These are phyloP conservation scores for Ascidia mentula DNA, from an alignment of 23 tunicate genomes.

Conservation along the genomic window DNA sequence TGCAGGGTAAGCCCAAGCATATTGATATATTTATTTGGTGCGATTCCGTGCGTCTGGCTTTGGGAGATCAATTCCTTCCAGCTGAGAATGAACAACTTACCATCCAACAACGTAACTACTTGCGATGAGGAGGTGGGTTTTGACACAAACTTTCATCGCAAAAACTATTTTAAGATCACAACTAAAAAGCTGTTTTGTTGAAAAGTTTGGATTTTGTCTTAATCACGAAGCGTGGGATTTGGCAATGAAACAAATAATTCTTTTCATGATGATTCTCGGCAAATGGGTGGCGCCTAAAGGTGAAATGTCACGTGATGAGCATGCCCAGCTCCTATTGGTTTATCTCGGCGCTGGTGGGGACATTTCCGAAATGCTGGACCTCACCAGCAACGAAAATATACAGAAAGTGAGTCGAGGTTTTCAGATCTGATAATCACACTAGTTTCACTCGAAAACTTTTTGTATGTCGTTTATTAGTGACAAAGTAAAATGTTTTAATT, in stretches of 20 bases:
- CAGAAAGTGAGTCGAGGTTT: too few species aligned
- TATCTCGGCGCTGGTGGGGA: constrained; percentile 82
- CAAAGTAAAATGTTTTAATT: too few species aligned
- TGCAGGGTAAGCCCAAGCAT: constrained; percentile 79
- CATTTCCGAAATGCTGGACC: constrained; percentile 63
- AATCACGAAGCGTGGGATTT: constrained; percentile 61
- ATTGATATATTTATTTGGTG: constrained; percentile 49
- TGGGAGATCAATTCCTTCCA: constrained; percentile 40
- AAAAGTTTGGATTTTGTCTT: neutral
- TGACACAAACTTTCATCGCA: too few species aligned
- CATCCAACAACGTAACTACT: too few species aligned
- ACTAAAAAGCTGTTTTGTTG: neutral
- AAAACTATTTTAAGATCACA: too few species aligned
- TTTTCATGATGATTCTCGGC: constrained; percentile 50
- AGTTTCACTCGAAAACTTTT: too few species aligned
- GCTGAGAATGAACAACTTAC: too few species aligned
- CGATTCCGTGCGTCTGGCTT: constrained; percentile 78
- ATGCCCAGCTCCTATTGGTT: constrained; percentile 66
- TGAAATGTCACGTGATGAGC: constrained; percentile 2
- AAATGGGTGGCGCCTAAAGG: neutral
- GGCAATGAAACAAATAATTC: constrained; percentile 67
- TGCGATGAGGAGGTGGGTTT: neutral
- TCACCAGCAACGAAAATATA: constrained; percentile 53
- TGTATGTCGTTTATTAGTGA: too few species aligned
- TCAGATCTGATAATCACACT: too few species aligned